Base-by-base conservation (phyloP, 1,140 invertebrate genomes). In the Psilanteris sp. region DNA sequence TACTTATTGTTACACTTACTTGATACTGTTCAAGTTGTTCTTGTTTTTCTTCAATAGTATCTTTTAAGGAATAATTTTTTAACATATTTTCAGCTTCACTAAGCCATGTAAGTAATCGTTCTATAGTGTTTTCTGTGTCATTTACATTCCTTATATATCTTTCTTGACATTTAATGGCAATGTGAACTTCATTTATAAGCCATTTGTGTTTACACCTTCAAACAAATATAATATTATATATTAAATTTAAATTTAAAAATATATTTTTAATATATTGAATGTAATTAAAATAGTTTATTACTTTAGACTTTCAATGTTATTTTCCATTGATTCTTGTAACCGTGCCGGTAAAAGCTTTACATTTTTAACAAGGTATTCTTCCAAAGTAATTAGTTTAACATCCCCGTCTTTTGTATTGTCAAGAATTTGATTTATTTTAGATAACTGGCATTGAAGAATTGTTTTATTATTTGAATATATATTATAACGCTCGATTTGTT, bases 1-100 rank as follows among this genome's bases (percentile, higher is more conserved):
- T 20, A 5, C 5, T 20, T 20, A 20, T 3, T 3, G 5, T 3
- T 3, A 20, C 18, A 37, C 7, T 32, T 90, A 96, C 96, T 92
- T 96, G 94, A 87, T 96, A 98, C 87, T 94, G 96, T 77, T 94
- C 93, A 0, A 96, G 89, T 81, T 97, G 96, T 71, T 97, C 95
- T 59, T 94, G 91, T 85, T 98, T 98, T 79, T 98, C 96, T 79
- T 97, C 94, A 0, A 97, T 87, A 1, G 95, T 95, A 31, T 94
- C 93, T 81, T 94, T 95, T 1, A 94, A 90, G 9, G 91, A 90
- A 81, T 96, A 98, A 78, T 96, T 96, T 85, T 97, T 97, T 10
- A 98, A 89, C 11, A 92, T 91, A 55, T 92, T 91, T 89, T 98
- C 97, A 15, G 95, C 93, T 67, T 97, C 96, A 54, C 91, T 92